Evolutionary conservation across 2,888 invertebrate genomes (phyloP).

Genomic region (Drosophila barbarae): DNA sequence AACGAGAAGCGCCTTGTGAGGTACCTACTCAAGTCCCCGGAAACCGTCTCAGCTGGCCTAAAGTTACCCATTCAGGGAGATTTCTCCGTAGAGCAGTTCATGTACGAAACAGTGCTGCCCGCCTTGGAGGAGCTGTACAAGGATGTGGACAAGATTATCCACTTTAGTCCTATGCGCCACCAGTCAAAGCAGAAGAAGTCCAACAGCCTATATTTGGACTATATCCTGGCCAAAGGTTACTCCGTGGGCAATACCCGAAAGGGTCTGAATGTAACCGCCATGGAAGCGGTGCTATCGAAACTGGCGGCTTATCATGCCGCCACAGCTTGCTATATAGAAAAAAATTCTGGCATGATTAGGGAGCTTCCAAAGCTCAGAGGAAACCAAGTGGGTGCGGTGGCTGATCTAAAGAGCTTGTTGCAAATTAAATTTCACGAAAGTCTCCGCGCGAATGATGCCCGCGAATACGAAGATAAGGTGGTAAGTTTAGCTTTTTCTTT

Average conservation of each 20-base stretch:
- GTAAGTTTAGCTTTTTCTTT: constrained; percentile 37
- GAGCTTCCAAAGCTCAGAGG: constrained; percentile 24
- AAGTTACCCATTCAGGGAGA: constrained; percentile 38
- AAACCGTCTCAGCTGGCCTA: not conserved
- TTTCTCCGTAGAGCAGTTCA: constrained; percentile 57
- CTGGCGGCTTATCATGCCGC: constrained; percentile 76
- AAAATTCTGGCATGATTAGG: constrained; percentile 19
- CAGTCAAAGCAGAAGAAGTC: constrained; percentile 18
- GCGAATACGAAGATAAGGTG: constrained; percentile 62
- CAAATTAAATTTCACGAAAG: constrained; percentile 54
- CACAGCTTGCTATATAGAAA: constrained; percentile 58
- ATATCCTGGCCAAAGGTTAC: constrained; percentile 59
- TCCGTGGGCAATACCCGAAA: constrained; percentile 53
- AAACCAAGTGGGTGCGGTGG: constrained; percentile 2
- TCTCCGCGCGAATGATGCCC: constrained; percentile 47
- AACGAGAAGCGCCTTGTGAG: constrained; percentile 40
- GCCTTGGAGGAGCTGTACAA: constrained; percentile 64
- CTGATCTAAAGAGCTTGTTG: constrained; percentile 29
- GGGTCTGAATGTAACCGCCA: constrained; percentile 62
- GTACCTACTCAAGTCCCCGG: constrained; percentile 54
- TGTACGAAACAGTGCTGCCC: constrained; percentile 62
- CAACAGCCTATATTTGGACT: constrained; percentile 62
- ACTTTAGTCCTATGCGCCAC: constrained; percentile 54
- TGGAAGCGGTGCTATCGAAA: constrained; percentile 59
- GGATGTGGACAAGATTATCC: constrained; percentile 39